Evolutionary conservation across 2,888 invertebrate species (phyloP).

Genomic region (Podotricha telesiphe): DNA sequence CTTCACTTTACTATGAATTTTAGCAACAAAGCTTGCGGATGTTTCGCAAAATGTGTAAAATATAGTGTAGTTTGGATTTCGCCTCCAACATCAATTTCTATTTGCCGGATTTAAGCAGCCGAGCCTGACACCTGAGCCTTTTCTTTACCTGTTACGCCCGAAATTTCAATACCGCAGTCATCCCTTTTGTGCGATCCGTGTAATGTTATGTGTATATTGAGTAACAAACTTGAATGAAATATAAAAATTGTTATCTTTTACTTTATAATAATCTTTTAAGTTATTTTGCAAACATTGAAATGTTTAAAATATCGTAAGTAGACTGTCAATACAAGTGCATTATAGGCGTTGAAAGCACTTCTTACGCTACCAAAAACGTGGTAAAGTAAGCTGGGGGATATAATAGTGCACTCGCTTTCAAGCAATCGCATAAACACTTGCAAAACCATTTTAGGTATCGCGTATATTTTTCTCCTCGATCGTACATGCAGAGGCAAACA

Average conservation of each 20-base stretch:
- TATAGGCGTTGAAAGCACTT: conserved; percentile 34
- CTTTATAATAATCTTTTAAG: conserved; percentile 4
- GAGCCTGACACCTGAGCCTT: conserved; percentile 65
- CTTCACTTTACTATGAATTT: conserved; percentile 78
- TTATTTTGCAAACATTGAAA: not conserved
- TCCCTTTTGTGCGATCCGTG: conserved; percentile 39
- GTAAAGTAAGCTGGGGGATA: conserved; percentile 49
- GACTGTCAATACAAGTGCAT: conserved; percentile 11
- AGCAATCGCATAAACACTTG: conserved; percentile 61
- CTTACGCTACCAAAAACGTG: conserved; percentile 40
- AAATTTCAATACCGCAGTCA: conserved; percentile 42
- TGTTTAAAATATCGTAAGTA: not conserved
- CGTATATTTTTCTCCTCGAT: conserved; percentile 71
- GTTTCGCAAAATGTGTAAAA: conserved; percentile 71
- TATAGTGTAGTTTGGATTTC: conserved; percentile 73
- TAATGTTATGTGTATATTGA: conserved; percentile 35
- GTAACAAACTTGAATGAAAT: conserved; percentile 34
- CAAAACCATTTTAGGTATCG: conserved; percentile 60
- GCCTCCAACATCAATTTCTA: conserved; percentile 74
- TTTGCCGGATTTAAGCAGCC: conserved; percentile 70
- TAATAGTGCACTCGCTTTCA: conserved; percentile 54
- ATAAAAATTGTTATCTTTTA: conserved; percentile 26
- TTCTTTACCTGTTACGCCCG: conserved; percentile 52
- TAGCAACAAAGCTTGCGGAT: conserved; percentile 71
- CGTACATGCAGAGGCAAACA: conserved; percentile 76